phyloP scores from a whole-genome alignment of 1,140 invertebrate genomes.

The Halictus rubicundus region DNA sequence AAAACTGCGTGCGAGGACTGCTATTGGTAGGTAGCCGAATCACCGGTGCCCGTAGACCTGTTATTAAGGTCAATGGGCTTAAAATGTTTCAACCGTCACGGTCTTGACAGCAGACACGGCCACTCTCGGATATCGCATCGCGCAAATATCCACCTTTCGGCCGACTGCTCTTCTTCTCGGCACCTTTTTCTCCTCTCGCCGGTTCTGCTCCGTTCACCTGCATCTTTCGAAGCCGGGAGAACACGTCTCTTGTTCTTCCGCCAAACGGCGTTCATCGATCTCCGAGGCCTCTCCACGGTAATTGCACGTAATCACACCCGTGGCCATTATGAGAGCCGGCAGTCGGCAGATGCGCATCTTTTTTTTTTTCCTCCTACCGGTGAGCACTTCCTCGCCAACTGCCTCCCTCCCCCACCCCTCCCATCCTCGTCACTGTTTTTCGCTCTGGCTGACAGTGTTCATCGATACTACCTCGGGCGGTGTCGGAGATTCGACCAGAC shows the following conservation, averaged over 20 bases:
- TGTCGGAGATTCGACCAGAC: background rate
- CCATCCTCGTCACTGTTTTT: background rate
- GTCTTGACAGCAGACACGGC: conserved; percentile 54
- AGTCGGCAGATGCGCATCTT: conserved; percentile 59
- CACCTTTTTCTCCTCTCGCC: conserved; percentile 22
- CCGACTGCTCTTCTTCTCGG: conserved; percentile 25
- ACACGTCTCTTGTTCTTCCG: conserved; percentile 37
- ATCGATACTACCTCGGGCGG: background rate
- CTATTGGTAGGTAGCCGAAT: conserved; percentile 49
- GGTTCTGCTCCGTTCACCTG: conserved; percentile 30
- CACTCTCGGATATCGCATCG: conserved; percentile 38
- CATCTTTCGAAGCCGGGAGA: background rate
- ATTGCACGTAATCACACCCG: conserved; percentile 71
- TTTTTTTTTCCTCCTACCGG: background rate
- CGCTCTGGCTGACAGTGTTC: too few relatives aligned
- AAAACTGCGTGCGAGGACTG: conserved; percentile 2
- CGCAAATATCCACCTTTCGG: conserved; percentile 65
- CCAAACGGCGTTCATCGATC: conserved; percentile 67
- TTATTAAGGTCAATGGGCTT: conserved; percentile 70
- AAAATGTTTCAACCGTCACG: conserved; percentile 69
- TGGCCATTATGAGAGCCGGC: conserved; percentile 56
- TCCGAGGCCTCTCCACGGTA: conserved; percentile 54
- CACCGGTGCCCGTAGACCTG: conserved; percentile 60
- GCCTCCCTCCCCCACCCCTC: background rate
- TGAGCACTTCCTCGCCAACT: background rate